Base-by-base conservation (phyloP, 2,888 invertebrate species). In the Meghimatium bilineatum region DNA sequence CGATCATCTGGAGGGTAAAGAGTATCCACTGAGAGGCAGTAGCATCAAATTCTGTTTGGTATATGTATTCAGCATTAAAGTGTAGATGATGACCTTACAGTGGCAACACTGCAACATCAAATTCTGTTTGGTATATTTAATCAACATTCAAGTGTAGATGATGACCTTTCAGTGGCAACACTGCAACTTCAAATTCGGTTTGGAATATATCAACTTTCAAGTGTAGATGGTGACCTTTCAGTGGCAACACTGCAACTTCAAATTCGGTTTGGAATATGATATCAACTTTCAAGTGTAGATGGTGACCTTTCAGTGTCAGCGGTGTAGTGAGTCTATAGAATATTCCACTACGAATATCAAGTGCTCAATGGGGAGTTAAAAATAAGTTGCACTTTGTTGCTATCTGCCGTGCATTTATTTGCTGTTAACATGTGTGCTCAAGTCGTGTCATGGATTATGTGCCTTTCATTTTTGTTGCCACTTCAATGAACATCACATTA, bases 381-480 rank as follows among this genome's bases (percentile, higher is more conserved):
- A 63, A 12, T 63, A n/a, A 17, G 60, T 56, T 8, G 12, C 60
- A 26, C 14, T n/a, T n/a, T n/a, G n/a, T n/a, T n/a, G n/a, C n/a
- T n/a, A n/a, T n/a, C n/a, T n/a, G n/a, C n/a, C n/a, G n/a, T 69
- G 69, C 69, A 20, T 17, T 20, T 12, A 69, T 26, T 69, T 34
- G 29, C 69, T 69, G 36, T 69, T 26, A 36, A 23, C 23, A 67
- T 69, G 36, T 69, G 36, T 69, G 38, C 69, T 69, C 69, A 69
- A 29, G 26, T 69, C 36, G 23, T 69, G 23, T 69, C 36, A 29
- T 23, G 38, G 36, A 69, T 36, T 38, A 34, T 69, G 69, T 69
- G 69, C 69, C 69, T 69, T 69, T 34, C 38, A 38, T 36, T 69
- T 38, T 69, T 63, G 69, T 26, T 34, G 36, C 34, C 67, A 10